Conservation (phyloP, 2,797 vertebrate genomes). For the Chelon auratus region DNA sequence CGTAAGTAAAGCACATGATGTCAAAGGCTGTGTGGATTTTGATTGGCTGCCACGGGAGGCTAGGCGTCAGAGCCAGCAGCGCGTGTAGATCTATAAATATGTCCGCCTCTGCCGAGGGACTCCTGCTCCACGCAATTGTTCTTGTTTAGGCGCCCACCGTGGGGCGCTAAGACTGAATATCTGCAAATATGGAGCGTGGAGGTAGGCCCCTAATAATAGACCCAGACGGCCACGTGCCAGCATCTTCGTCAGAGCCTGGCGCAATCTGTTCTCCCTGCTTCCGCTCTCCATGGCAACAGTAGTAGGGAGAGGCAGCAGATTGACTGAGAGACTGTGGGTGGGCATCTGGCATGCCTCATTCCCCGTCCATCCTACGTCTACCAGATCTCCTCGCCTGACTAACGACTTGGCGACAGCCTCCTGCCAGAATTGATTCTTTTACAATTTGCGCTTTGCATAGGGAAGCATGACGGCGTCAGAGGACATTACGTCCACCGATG, state of each 20-base stretch:
- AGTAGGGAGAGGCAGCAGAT: slow-evolving; percentile 78
- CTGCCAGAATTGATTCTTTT: slow-evolving; percentile 41
- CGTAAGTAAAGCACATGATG: slow-evolving; percentile 26
- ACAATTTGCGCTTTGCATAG: slow-evolving; percentile 35
- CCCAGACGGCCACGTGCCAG: slow-evolving; percentile 74
- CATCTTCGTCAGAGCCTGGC: slow-evolving; percentile 77
- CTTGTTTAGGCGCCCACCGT: slow-evolving; percentile 57
- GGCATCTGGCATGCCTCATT: slow-evolving; percentile 69
- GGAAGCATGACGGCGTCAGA: slow-evolving; percentile 22
- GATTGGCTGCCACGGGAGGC: slow-evolving; percentile 43
- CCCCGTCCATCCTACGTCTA: slow-evolving; percentile 70
- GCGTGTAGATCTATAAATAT: slow-evolving; percentile 73
- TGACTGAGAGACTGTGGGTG: slow-evolving; percentile 83
- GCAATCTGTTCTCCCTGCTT: slow-evolving; percentile 74
- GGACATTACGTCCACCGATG: not conserved
- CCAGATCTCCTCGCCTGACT: slow-evolving; percentile 71
- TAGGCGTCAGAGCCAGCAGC: slow-evolving; percentile 60
- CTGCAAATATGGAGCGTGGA: slow-evolving; percentile 79
- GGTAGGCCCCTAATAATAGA: slow-evolving; percentile 78
- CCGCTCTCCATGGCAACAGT: slow-evolving; percentile 80
- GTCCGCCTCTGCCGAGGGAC: slow-evolving; percentile 60
- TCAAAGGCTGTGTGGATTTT: slow-evolving; percentile 32
- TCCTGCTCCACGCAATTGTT: slow-evolving; percentile 65
- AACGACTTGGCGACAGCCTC: slow-evolving; percentile 55
- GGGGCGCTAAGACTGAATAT: slow-evolving; percentile 47